Evolutionary conservation across 2,888 invertebrate genomes (phyloP).

Genomic region (Pachydiplax longipennis): DNA sequence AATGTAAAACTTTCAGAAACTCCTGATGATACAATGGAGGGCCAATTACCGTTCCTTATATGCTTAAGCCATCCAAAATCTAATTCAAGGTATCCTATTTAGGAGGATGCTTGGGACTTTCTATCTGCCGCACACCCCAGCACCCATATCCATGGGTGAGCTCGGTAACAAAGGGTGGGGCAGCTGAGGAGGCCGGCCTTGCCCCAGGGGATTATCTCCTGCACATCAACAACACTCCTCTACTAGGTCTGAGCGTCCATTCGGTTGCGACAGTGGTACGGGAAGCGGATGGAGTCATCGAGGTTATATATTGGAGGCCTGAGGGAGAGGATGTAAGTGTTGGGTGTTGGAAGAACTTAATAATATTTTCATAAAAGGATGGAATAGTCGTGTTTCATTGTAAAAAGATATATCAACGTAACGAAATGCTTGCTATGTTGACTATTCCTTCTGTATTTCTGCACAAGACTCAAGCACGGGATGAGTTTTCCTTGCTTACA

Average conservation of each 20-base stretch:
- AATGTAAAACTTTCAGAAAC: no score
- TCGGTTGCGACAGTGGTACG: not conserved
- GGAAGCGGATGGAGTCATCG: not conserved
- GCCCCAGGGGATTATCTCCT: not conserved
- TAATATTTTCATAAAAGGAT: not conserved
- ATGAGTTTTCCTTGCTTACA: no score
- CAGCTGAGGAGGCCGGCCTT: constrained; percentile 15
- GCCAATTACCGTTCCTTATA: no score
- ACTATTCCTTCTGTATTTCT: no score
- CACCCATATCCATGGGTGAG: constrained; percentile 31
- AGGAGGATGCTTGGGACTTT: not conserved
- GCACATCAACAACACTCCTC: not conserved
- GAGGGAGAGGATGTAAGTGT: not conserved
- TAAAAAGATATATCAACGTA: not conserved
- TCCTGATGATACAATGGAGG: no score
- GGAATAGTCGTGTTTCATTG: not conserved
- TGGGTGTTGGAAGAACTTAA: not conserved
- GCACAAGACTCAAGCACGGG: no score
- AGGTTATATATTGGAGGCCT: constrained; percentile 9
- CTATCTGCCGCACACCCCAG: constrained; percentile 1
- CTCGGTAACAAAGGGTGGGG: not conserved
- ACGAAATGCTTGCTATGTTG: no score
- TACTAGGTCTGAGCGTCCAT: not conserved
- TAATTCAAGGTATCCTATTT: not conserved
- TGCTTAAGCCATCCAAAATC: no score